phyloP scores from a whole-genome alignment of 2,888 invertebrate genomes.

The Eucera pruinosa region DNA sequence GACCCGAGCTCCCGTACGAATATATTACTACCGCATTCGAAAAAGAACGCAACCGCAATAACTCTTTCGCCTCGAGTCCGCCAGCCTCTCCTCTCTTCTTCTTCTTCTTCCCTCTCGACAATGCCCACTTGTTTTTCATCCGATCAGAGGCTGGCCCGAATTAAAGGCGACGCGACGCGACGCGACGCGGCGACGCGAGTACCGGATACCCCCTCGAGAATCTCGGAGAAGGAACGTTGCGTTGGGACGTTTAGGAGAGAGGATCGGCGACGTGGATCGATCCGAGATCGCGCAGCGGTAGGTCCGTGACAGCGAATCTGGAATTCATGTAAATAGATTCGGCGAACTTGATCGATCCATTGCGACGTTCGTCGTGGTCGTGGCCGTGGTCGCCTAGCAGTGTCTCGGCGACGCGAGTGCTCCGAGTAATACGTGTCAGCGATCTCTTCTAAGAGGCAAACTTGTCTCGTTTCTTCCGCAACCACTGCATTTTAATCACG shows the following conservation, averaged over 20 bases:
- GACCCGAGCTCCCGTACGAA: slow-evolving; percentile 51
- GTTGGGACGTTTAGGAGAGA: slow-evolving; percentile 1
- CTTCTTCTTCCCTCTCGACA: slow-evolving; percentile 23
- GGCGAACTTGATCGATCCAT: slow-evolving; percentile 2
- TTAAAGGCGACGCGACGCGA: slow-evolving; percentile 16
- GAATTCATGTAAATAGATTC: slow-evolving; percentile 30
- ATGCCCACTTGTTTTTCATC: slow-evolving; percentile 37
- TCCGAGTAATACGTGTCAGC: neutral
- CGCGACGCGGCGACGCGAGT: slow-evolving; percentile 10
- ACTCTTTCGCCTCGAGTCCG: slow-evolving; percentile 50
- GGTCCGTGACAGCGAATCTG: slow-evolving; percentile 17
- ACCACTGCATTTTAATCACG: slow-evolving; percentile 11
- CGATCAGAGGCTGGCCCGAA: slow-evolving; percentile 31
- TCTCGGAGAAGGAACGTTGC: neutral
- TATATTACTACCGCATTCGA: slow-evolving; percentile 59
- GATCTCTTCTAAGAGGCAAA: neutral
- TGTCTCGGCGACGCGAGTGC: no score
- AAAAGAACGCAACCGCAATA: slow-evolving; percentile 60
- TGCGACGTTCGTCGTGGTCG: neutral
- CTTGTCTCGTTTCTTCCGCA: slow-evolving; percentile 13
- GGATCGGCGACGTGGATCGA: slow-evolving; percentile 9
- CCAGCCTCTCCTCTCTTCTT: neutral
- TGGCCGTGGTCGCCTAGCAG: no score
- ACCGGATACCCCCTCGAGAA: neutral
- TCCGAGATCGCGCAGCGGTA: slow-evolving; percentile 25